phyloP scores from a whole-genome alignment of 2,797 vertebrate genomes.

The Erithacus rubecula region DNA sequence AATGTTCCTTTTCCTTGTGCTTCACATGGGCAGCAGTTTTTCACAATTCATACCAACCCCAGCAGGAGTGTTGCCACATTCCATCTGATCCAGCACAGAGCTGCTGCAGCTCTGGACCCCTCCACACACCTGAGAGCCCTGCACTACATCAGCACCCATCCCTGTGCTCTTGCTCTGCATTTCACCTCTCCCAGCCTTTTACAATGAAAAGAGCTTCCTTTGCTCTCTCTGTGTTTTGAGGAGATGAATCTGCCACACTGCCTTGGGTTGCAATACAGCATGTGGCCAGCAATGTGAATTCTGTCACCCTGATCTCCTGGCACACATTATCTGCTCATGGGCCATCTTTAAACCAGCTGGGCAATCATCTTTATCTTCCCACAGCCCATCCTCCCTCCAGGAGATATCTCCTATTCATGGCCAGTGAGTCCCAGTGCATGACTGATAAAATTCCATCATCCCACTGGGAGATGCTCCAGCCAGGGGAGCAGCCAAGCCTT shows the following conservation, averaged over 20 bases:
- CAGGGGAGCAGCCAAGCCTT: no score
- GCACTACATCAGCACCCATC: not conserved
- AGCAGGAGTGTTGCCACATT: fast-evolving
- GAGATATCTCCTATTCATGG: no score
- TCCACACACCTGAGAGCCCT: not conserved
- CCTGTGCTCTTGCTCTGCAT: not conserved
- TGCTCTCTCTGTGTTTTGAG: not conserved
- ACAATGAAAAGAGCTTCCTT: not conserved
- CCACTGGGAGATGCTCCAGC: no score
- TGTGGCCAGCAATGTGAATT: no score
- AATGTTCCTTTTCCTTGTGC: not conserved
- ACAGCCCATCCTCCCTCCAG: no score
- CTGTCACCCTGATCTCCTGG: no score
- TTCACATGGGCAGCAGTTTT: not conserved
- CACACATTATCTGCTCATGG: no score
- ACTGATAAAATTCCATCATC: no score
- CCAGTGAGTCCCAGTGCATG: no score
- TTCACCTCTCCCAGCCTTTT: not conserved
- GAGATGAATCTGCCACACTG: not conserved
- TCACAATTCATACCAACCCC: not conserved
- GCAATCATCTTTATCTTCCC: no score
- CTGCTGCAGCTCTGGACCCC: not conserved
- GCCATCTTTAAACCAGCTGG: no score
- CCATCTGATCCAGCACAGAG: not conserved
- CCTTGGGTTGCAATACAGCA: no score